phyloP scores from a whole-genome alignment of 2,113 vertebrate species.

The Numida meleagris region DNA sequence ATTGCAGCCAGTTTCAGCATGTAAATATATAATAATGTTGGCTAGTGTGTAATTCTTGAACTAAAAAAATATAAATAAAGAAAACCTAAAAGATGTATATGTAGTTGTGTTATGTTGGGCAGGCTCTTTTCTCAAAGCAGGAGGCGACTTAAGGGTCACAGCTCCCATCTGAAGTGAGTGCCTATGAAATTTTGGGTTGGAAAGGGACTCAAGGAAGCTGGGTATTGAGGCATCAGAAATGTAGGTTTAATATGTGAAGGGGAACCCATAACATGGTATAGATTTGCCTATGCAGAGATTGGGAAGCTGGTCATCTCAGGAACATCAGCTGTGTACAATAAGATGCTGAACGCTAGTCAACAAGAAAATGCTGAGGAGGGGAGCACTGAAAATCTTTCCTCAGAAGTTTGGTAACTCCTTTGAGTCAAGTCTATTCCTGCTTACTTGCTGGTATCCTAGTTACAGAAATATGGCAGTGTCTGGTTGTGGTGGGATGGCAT shows the following conservation, averaged over 20 bases:
- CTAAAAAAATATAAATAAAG: conserved; percentile 88
- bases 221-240: not conserved
- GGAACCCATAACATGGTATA: not conserved
- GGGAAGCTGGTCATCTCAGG: not conserved
- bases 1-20: conserved; percentile 88
- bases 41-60: conserved; percentile 90
- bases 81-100: conserved; percentile 74
- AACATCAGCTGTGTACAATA: not conserved
- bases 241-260: not conserved
- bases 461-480: not conserved
- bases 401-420: not conserved
- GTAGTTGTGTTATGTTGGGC: conserved; percentile 63
- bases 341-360: not conserved
- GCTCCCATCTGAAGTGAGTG: not conserved
- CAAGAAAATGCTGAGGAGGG: not conserved
- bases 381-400: not conserved
- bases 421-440: not conserved
- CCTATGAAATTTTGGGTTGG: not conserved
- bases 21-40: conserved; percentile 90
- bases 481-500: not conserved
- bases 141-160: not conserved
- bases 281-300: not conserved
- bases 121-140: not conserved
- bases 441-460: not conserved
- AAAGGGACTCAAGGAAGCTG: not conserved